Conservation (phyloP, 2,888 invertebrate genomes). For the Caenorhabditis becei region DNA sequence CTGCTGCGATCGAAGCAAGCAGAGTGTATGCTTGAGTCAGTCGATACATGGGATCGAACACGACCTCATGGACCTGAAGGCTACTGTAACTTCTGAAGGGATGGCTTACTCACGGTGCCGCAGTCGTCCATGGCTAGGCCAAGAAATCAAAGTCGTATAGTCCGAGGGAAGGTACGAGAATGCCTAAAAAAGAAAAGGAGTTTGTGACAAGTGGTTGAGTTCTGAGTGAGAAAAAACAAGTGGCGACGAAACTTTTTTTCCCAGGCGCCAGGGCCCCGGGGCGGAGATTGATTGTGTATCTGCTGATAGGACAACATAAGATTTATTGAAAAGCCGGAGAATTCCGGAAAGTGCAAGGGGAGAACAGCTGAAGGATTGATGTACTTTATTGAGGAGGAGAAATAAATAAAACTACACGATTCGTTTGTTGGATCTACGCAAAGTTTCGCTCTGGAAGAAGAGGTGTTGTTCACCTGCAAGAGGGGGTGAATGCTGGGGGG, state of each 20-base stretch:
- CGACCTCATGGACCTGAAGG: neutral
- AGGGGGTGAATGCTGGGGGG: neutral
- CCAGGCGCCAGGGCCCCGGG: neutral
- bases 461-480: constrained; percentile 12
- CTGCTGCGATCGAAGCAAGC: neutral
- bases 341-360: constrained; percentile 2
- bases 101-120: neutral
- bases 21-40: constrained; percentile 13
- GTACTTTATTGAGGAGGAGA: neutral
- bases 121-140: neutral
- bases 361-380: neutral
- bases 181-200: neutral
- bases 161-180: no score
- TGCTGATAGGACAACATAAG: no score
- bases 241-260: neutral
- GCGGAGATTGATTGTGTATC: no score
- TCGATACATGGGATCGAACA: constrained; percentile 13
- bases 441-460: neutral
- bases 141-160: no score
- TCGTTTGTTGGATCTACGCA: neutral
- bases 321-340: no score
- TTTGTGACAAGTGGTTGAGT: neutral
- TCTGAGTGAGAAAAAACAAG: neutral
- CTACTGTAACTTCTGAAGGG: neutral
- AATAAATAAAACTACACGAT: neutral